Percentiles rank a stretch among this genome's conserved stretches.
These are phyloP conservation scores for Noctuana brunneofusca DNA, from an alignment of 2,888 invertebrate species.

Conservation along the genomic window DNA sequence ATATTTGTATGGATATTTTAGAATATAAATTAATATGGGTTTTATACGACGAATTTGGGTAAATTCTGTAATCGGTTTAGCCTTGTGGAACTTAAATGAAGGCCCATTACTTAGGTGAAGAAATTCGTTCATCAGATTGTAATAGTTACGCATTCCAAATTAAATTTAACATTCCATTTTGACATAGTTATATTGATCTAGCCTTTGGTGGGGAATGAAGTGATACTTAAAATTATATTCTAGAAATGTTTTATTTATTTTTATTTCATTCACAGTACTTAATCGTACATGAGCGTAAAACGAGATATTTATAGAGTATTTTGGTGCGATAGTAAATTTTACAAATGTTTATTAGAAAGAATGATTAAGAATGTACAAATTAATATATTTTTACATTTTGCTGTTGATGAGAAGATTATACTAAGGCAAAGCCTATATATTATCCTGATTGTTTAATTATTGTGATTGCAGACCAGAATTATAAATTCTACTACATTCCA, in stretches of 20 bases:
- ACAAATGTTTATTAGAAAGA: slow-evolving; percentile 76
- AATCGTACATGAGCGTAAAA: slow-evolving; percentile 64
- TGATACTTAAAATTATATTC: slow-evolving; percentile 64
- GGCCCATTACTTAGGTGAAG: too few relatives aligned
- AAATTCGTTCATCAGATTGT: slow-evolving; percentile 20
- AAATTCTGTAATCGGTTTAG: slow-evolving; percentile 35
- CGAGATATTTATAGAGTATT: slow-evolving; percentile 71
- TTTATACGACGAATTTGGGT: slow-evolving; percentile 47
- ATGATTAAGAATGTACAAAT: slow-evolving; percentile 79
- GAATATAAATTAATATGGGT: slow-evolving; percentile 68
- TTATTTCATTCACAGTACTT: slow-evolving; percentile 68
- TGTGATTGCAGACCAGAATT: slow-evolving; percentile 80
- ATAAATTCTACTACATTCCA: slow-evolving; percentile 81
- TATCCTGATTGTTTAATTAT: slow-evolving; percentile 77
- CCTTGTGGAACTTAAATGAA: slow-evolving; percentile 1
- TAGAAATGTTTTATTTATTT: slow-evolving; percentile 61
- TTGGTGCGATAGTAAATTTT: slow-evolving; percentile 82
- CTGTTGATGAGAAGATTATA: slow-evolving; percentile 74
- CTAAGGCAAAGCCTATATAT: slow-evolving; percentile 76
- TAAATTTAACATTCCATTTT: slow-evolving; percentile 34
- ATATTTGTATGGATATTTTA: slow-evolving; percentile 79
- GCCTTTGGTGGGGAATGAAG: slow-evolving; percentile 72
- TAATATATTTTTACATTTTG: slow-evolving; percentile 82
- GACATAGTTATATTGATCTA: slow-evolving; percentile 43
- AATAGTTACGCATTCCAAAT: slow-evolving; percentile 45